Evolutionary conservation across 2,888 invertebrate genomes (phyloP).

Genomic region (Pyralis farinalis): DNA sequence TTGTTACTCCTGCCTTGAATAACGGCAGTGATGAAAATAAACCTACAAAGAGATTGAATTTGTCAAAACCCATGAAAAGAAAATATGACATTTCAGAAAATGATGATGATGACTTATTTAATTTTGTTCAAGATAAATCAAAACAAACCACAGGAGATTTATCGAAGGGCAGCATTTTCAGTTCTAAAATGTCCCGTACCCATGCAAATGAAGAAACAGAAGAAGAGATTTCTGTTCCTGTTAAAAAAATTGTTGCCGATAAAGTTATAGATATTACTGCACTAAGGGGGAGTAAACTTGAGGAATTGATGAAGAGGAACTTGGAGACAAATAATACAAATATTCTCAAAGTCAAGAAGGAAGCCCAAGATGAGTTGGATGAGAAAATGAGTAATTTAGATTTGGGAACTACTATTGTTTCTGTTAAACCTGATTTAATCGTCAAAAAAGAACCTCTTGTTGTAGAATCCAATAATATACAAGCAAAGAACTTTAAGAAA

Average conservation of each 20-base stretch:
- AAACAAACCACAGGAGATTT: slow-evolving; percentile 20
- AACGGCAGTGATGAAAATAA: slow-evolving; percentile 19
- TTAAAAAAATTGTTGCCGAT: slow-evolving; percentile 10
- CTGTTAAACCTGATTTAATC: slow-evolving; percentile 51
- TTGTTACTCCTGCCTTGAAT: slow-evolving; percentile 35
- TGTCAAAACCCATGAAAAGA: slow-evolving; percentile 53
- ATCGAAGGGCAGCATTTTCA: slow-evolving; percentile 32
- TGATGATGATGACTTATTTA: slow-evolving; percentile 61
- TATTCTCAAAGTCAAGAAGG: slow-evolving; percentile 40
- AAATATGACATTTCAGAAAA: slow-evolving; percentile 38
- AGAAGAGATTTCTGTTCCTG: slow-evolving; percentile 17
- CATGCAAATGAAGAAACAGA: slow-evolving; percentile 23
- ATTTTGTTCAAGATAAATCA: slow-evolving; percentile 52
- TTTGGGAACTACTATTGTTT: slow-evolving; percentile 56
- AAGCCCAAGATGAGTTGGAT: slow-evolving; percentile 49
- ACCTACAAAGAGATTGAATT: slow-evolving; percentile 41
- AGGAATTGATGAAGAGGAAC: slow-evolving; percentile 51
- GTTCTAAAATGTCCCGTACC: slow-evolving; percentile 10
- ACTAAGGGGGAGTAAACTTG: slow-evolving; percentile 57
- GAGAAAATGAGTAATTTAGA: slow-evolving; percentile 52
- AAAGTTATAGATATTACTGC: slow-evolving; percentile 40
- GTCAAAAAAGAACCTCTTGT: slow-evolving; percentile 55
- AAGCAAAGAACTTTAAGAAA: slow-evolving; percentile 61
- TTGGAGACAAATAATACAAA: slow-evolving; percentile 19
- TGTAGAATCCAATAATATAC: slow-evolving; percentile 26